A percentile compares a stretch with the other conserved stretches of the same genome.
Evolutionary conservation across 1,140 invertebrate genomes (phyloP).

Genomic region (Bicyclus anynana): DNA sequence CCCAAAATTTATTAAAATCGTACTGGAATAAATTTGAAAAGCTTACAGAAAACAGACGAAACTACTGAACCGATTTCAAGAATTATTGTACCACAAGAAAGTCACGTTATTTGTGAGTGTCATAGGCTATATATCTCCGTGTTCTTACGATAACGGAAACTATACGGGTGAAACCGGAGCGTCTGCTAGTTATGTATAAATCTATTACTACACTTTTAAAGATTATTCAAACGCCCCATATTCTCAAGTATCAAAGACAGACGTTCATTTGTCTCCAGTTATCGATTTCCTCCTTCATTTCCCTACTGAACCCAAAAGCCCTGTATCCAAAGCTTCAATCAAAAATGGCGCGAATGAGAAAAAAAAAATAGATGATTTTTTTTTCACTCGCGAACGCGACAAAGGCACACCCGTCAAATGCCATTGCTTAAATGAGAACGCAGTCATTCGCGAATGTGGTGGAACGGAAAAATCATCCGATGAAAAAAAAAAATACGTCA

Average conservation of each 20-base stretch:
- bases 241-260: background rate
- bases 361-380: constrained; percentile 26
- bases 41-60: no score
- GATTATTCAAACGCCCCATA: background rate
- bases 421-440: constrained; percentile 72
- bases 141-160: no score
- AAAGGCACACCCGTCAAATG: constrained; percentile 69
- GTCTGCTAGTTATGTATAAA: no score
- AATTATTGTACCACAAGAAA: no score
- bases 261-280: background rate
- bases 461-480: constrained; percentile 71
- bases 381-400: constrained; percentile 49
- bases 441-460: constrained; percentile 68
- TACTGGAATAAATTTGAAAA: no score
- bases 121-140: no score
- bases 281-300: constrained; percentile 6
- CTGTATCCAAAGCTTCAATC: constrained; percentile 54
- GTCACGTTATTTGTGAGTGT: no score
- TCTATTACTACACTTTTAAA: background rate
- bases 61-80: no score
- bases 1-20: no score
- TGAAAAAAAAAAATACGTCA: constrained; percentile 40
- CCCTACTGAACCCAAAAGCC: constrained; percentile 36
- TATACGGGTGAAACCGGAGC: no score
- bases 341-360: constrained; percentile 51